Percentiles rank a stretch among this genome's conserved stretches.
These are phyloP conservation scores for Gorsachius goisagi DNA, from an alignment of 2,113 vertebrate species.

Conservation along the genomic window DNA sequence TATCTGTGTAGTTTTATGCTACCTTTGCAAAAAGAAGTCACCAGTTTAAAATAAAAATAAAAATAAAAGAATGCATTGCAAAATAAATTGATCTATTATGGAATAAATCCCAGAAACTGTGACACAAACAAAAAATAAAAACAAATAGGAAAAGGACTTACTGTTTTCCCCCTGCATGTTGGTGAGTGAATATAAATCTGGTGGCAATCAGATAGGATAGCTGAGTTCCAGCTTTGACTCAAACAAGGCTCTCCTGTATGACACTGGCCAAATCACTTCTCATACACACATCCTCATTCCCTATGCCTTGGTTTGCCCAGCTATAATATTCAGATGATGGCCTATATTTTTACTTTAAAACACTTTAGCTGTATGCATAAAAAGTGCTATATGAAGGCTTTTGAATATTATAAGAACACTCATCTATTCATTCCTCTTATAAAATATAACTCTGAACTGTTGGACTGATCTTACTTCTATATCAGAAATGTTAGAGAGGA, in stretches of 20 bases:
- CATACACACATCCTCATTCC: background rate
- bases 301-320: background rate
- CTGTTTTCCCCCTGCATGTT: background rate
- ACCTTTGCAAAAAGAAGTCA: slow-evolving; percentile 38
- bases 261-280: background rate
- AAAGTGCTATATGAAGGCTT: background rate
- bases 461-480: background rate
- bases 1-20: slow-evolving; percentile 24
- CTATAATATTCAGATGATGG: background rate
- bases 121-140: background rate
- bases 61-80: background rate
- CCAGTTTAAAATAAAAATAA: slow-evolving; percentile 28
- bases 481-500: background rate
- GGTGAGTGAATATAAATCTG: slow-evolving; percentile 18
- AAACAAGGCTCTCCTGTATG: background rate
- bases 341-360: slow-evolving; percentile 33
- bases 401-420: slow-evolving; percentile 8
- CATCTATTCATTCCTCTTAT: background rate
- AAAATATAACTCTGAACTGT: background rate
- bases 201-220: background rate
- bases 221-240: background rate
- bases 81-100: slow-evolving; percentile 20
- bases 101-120: slow-evolving; percentile 4
- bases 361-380: background rate
- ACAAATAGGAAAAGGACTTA: background rate